Conservation (phyloP, 2,888 invertebrate species). For the Tanytarsus gracilentus region DNA sequence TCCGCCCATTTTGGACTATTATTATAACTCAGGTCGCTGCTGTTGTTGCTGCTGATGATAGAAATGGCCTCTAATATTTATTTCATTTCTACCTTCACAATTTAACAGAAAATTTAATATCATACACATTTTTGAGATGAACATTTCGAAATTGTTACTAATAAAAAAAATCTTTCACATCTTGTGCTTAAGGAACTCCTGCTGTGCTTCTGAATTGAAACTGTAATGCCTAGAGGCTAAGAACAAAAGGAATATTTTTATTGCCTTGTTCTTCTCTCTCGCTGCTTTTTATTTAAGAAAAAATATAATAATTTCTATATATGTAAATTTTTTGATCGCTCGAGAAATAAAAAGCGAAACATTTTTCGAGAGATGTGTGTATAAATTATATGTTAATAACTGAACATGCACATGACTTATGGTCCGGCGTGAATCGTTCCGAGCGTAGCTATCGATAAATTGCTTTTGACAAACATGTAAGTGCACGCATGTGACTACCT, state of each 20-base stretch:
- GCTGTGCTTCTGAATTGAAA: constrained; percentile 62
- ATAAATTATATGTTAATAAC: constrained; percentile 13
- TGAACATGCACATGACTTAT: constrained; percentile 21
- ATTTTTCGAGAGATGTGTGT: neutral
- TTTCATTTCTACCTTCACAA: neutral
- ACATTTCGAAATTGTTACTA: neutral
- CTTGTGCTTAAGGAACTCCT: constrained; percentile 50
- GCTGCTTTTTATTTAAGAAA: neutral
- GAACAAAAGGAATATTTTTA: constrained; percentile 43
- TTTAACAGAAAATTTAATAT: neutral
- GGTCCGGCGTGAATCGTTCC: neutral
- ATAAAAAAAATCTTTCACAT: neutral
- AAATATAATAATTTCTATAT: constrained; percentile 16
- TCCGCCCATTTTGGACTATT: constrained; percentile 22
- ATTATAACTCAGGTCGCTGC: neutral
- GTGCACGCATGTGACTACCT: constrained; percentile 6
- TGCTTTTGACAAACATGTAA: constrained; percentile 14
- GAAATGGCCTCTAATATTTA: neutral
- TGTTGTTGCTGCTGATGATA: neutral
- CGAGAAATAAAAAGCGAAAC: neutral
- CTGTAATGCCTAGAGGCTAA: constrained; percentile 55
- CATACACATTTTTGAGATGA: too few species aligned
- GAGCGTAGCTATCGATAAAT: neutral
- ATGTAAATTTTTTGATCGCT: constrained; percentile 23
- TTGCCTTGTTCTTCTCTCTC: constrained; percentile 9